Percentiles rank a stretch among this genome's conserved stretches.
Conservation (phyloP, 2,888 invertebrate species). For the Apodemia duryi region DNA sequence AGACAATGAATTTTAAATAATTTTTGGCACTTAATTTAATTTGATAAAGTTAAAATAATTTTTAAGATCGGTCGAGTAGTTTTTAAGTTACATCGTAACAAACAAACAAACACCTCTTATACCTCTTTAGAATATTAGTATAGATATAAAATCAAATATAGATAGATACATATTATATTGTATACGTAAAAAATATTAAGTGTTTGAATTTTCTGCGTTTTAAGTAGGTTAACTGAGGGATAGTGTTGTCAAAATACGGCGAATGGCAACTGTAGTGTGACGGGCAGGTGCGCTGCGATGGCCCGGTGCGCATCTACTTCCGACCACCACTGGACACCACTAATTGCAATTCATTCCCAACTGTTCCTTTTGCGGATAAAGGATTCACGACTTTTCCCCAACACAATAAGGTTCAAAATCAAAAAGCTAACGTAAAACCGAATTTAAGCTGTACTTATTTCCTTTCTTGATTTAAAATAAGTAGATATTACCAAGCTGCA, state of each 20-base stretch:
- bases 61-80: too few species aligned
- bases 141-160: too few species aligned
- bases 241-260: slow-evolving; percentile 10
- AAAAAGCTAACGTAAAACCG: not conserved
- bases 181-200: not conserved
- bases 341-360: slow-evolving; percentile 40
- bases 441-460: not conserved
- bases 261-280: slow-evolving; percentile 46
- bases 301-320: slow-evolving; percentile 48
- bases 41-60: too few species aligned
- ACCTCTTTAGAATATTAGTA: too few species aligned
- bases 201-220: not conserved
- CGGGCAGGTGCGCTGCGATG: slow-evolving; percentile 50
- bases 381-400: slow-evolving; percentile 28
- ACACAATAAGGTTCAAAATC: slow-evolving; percentile 35
- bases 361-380: slow-evolving; percentile 4
- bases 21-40: too few species aligned
- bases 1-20: too few species aligned
- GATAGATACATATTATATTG: not conserved
- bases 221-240: not conserved
- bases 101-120: too few species aligned
- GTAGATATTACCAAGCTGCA: not conserved
- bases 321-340: slow-evolving; percentile 46
- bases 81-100: too few species aligned
- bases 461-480: not conserved